These are phyloP conservation scores for Macrochelys suwanniensis DNA, from an alignment of 2,797 vertebrate genomes.

Conservation along the genomic window DNA sequence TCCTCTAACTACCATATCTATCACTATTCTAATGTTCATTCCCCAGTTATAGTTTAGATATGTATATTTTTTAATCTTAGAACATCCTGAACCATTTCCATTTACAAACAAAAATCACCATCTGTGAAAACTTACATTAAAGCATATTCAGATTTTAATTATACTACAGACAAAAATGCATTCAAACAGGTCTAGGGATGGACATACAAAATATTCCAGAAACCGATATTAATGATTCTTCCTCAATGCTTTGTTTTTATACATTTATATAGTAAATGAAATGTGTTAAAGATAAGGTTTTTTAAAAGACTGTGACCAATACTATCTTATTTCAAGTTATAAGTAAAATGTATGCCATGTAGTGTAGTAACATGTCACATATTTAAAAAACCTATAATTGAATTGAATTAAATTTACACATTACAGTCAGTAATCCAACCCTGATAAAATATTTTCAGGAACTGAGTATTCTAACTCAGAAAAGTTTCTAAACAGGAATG, in stretches of 20 bases:
- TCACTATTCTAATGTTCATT: conserved; percentile 45
- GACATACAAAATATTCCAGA: conserved; percentile 60
- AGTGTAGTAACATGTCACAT: conserved; percentile 36
- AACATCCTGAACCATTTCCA: conserved; percentile 73
- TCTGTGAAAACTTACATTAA: conserved; percentile 75
- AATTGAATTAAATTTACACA: conserved; percentile 62
- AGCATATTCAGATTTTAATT: conserved; percentile 76
- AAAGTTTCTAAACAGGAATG: conserved; percentile 49
- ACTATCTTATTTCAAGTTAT: conserved; percentile 42
- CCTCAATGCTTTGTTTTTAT: conserved; percentile 45
- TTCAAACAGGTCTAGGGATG: conserved; percentile 56
- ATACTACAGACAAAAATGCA: conserved; percentile 66
- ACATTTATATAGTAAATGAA: conserved; percentile 49
- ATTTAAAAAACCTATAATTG: conserved; percentile 40
- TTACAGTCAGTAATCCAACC: conserved; percentile 40
- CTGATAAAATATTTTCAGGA: conserved; percentile 63
- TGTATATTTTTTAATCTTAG: conserved; percentile 76
- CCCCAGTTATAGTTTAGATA: conserved; percentile 64
- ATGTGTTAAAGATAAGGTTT: conserved; percentile 45
- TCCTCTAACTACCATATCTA: conserved; percentile 32
- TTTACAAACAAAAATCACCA: conserved; percentile 77
- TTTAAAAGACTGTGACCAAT: conserved; percentile 29
- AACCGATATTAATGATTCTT: conserved; percentile 55
- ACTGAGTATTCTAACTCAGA: conserved; percentile 41
- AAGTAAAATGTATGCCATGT: conserved; percentile 54